Conservation (phyloP, 2,797 vertebrate species). For the Rhynchonycteris naso region DNA sequence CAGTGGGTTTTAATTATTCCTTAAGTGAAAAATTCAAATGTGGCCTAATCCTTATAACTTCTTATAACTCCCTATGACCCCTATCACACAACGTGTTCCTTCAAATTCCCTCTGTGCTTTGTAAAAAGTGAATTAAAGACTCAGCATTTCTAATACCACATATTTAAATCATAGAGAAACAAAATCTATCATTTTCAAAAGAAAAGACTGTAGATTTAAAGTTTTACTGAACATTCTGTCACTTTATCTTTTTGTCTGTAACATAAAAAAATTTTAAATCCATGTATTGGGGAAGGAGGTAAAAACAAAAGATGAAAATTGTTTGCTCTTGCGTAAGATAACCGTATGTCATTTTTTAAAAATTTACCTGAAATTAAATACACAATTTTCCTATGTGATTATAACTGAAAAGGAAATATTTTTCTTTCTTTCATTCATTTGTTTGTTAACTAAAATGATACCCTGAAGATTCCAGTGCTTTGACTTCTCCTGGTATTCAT, state of each 20-base stretch:
- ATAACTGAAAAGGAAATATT: not conserved
- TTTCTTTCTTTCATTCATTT: not conserved
- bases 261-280: conserved; percentile 9
- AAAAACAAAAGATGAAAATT: not conserved
- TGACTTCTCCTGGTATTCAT: not conserved
- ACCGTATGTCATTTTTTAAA: not conserved
- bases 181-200: conserved; percentile 41
- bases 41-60: conserved; percentile 60
- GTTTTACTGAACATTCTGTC: not conserved
- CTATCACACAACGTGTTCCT: conserved; percentile 9
- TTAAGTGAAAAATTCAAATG: conserved; percentile 75
- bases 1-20: conserved; percentile 66
- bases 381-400: not conserved
- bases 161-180: not conserved
- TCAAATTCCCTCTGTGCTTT: conserved; percentile 31
- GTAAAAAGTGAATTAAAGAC: conserved; percentile 45
- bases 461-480: not conserved
- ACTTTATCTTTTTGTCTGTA: conserved; percentile 17
- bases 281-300: not conserved
- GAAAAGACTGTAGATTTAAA: not conserved
- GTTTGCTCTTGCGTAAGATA: not conserved
- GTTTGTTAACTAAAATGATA: not conserved
- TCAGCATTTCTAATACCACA: not conserved
- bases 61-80: conserved; percentile 26
- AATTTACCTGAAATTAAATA: conserved; percentile 47